Evolutionary conservation across 2,113 vertebrate genomes (phyloP).

Genomic region (Macquaria ambigua): DNA sequence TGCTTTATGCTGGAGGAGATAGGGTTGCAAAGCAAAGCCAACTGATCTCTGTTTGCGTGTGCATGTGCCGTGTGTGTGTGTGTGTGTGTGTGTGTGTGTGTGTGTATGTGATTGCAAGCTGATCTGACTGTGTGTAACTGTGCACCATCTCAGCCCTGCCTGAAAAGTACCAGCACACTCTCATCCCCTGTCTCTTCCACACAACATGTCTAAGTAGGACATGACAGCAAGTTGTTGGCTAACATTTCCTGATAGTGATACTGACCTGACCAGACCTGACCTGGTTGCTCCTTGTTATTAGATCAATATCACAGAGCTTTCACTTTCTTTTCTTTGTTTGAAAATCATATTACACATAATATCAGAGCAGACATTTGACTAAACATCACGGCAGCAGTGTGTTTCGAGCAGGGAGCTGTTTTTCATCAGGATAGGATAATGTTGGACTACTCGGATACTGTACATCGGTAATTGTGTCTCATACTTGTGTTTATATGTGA

Average conservation of each 20-base stretch:
- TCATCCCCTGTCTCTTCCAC: slow-evolving; percentile 45
- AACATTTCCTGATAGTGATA: slow-evolving; percentile 54
- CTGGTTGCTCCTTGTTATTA: slow-evolving; percentile 39
- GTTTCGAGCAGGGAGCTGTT: not conserved
- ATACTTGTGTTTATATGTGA: not conserved
- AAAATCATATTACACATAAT: slow-evolving; percentile 20
- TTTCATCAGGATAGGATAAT: not conserved
- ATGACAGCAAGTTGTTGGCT: slow-evolving; percentile 57
- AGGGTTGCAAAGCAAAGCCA: slow-evolving; percentile 46
- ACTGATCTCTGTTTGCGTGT: slow-evolving; percentile 50
- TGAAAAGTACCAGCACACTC: slow-evolving; percentile 47
- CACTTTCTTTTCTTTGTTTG: slow-evolving; percentile 9
- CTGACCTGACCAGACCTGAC: slow-evolving; percentile 54
- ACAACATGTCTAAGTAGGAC: slow-evolving; percentile 64
- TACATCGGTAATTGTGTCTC: not conserved
- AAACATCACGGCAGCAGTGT: slow-evolving; percentile 7
- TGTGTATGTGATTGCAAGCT: slow-evolving; percentile 60
- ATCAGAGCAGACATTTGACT: slow-evolving; percentile 8
- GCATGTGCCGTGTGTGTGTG: slow-evolving; percentile 6
- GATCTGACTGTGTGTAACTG: slow-evolving; percentile 71
- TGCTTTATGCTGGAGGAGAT: slow-evolving; percentile 22
- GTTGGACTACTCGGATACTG: not conserved
- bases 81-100: slow-evolving; percentile 1
- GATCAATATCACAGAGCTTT: slow-evolving; percentile 35
- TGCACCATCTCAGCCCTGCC: slow-evolving; percentile 53